These are phyloP conservation scores for Pipistrellus pygmaeus DNA, from an alignment of 2,797 vertebrate species.

Conservation along the genomic window DNA sequence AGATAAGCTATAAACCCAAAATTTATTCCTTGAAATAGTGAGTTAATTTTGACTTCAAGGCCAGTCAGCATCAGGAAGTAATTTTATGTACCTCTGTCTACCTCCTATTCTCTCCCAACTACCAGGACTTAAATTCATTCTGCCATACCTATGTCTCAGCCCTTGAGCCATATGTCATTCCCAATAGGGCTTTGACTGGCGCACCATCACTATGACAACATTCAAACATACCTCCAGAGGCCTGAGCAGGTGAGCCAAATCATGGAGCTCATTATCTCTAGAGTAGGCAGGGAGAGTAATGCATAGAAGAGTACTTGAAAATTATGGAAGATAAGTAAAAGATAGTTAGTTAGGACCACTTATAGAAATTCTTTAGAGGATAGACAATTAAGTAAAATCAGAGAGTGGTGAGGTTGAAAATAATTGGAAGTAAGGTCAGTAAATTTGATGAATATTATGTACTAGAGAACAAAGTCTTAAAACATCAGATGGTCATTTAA, in stretches of 20 bases:
- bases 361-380: constrained; percentile 63
- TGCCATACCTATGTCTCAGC: constrained; percentile 1
- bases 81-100: constrained; percentile 6
- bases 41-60: constrained; percentile 43
- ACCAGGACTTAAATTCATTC: neutral
- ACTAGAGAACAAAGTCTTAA: constrained; percentile 46
- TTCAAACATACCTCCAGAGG: constrained; percentile 60
- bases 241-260: constrained; percentile 12
- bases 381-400: constrained; percentile 64
- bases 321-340: constrained; percentile 47
- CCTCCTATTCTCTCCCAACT: constrained; percentile 13
- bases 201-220: constrained; percentile 60
- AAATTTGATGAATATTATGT: constrained; percentile 46
- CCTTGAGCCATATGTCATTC: neutral
- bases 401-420: constrained; percentile 52
- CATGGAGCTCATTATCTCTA: constrained; percentile 58
- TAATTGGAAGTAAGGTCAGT: constrained; percentile 59
- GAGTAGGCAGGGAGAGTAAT: constrained; percentile 42
- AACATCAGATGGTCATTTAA: constrained; percentile 51
- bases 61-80: neutral
- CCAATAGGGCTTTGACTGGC: constrained; percentile 22
- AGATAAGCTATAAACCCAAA: constrained; percentile 41
- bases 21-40: constrained; percentile 56
- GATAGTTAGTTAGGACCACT: constrained; percentile 32
- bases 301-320: constrained; percentile 33